These are phyloP conservation scores for Bostrychus sinensis DNA, from an alignment of 2,113 vertebrate genomes.

Conservation along the genomic window DNA sequence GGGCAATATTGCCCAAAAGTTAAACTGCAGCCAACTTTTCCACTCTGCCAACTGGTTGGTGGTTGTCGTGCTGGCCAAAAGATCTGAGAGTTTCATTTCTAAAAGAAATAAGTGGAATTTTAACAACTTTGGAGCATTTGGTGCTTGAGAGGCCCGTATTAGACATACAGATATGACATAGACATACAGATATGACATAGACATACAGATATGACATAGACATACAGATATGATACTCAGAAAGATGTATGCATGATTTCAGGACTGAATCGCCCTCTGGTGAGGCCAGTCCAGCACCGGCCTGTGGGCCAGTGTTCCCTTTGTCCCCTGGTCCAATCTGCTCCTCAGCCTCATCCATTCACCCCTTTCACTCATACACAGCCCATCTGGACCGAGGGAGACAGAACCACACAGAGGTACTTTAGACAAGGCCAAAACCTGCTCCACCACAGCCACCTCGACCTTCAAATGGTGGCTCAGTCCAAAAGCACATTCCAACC, in stretches of 20 bases:
- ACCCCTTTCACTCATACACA: no score
- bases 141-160: slow-evolving; percentile 7
- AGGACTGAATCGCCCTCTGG: no score
- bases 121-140: slow-evolving; percentile 33
- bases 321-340: slow-evolving; percentile 73
- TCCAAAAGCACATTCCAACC: not conserved
- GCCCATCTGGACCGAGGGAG: slow-evolving; percentile 49
- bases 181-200: slow-evolving; percentile 1
- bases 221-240: no score
- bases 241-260: no score
- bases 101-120: slow-evolving; percentile 40
- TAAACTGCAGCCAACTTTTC: slow-evolving; percentile 69
- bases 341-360: slow-evolving; percentile 46
- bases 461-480: slow-evolving; percentile 1
- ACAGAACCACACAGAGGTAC: slow-evolving; percentile 27
- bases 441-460: slow-evolving; percentile 9
- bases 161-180: not conserved
- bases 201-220: no score
- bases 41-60: slow-evolving; percentile 69
- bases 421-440: slow-evolving; percentile 20
- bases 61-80: slow-evolving; percentile 54
- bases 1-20: slow-evolving; percentile 73
- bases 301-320: slow-evolving; percentile 55
- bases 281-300: slow-evolving; percentile 62
- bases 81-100: slow-evolving; percentile 41